Evolutionary conservation across 2,113 vertebrate genomes (phyloP).

Genomic region (Pluvianellus socialis): DNA sequence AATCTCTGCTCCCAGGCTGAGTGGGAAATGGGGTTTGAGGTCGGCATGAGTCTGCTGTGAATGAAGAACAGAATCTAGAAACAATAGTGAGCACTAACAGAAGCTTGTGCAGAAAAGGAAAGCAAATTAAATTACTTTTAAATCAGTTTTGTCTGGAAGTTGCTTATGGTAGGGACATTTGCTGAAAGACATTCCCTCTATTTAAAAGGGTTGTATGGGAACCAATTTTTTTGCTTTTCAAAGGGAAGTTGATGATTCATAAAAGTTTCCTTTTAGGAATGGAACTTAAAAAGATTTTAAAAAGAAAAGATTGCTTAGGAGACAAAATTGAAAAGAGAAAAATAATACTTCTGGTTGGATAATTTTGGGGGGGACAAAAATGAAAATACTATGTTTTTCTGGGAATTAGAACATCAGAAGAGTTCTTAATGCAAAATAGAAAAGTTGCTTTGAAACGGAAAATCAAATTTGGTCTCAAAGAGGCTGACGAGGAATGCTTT

Average conservation of each 20-base stretch:
- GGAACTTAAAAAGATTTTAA: neutral
- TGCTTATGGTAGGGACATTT: neutral
- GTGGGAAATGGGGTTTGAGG: neutral
- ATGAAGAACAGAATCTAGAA: neutral
- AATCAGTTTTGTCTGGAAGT: neutral
- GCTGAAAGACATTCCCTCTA: neutral
- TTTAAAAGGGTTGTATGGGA: neutral
- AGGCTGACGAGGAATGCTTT: neutral
- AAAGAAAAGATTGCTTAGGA: neutral
- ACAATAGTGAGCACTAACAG: neutral
- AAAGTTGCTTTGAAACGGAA: neutral
- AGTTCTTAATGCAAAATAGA: neutral
- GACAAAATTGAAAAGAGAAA: neutral
- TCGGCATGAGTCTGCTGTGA: neutral
- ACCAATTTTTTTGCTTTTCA: neutral
- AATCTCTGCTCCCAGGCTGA: neutral
- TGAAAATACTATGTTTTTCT: neutral
- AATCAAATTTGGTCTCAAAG: neutral
- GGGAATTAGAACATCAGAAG: neutral
- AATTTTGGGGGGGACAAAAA: neutral
- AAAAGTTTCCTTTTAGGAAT: neutral
- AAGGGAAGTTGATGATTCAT: neutral
- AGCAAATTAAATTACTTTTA: neutral
- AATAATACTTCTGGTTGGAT: neutral
- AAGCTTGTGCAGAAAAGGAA: neutral